Evolutionary conservation across 2,888 invertebrate species (phyloP), one percentile per base, ranked within the genome.

Genomic region (Macrosiphum euphorbiae): DNA sequence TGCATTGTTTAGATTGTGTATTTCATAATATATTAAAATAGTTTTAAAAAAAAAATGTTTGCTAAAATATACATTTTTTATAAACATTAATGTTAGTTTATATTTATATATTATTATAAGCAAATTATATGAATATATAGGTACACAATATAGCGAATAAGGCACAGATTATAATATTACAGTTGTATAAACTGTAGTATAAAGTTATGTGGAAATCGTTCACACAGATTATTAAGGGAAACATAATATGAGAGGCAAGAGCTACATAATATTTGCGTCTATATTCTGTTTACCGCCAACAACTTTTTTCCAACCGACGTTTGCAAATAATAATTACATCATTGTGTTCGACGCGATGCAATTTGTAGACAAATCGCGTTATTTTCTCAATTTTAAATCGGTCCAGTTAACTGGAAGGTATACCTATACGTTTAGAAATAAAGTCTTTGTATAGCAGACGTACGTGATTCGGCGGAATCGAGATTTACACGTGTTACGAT

Each of bases 401-500:
- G 2, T 78, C 20, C 78, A 78, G 35, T 78, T 78, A 35, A 78
- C 35, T 35, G 78, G 8, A 35, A 24, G 35, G 78, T 78, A 20
- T 5, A 78, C 35, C 78, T 78, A 8, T 78, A 8, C 35, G 8
- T 78, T 41, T 35, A 7, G 8, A 41, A 78, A 78, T 35, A 78
- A 78, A 78, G 35, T 78, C 35, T 78, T 35, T 78, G 35, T 78
- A 78, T 78, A 78, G 11, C 20, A 35, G 8, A 20, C 35, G 35
- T 35, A 67, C 89, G 47, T n/a, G 58, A n/a, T 26, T 58, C 26
- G 26, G 58, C 1, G 20, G 35, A 78, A 78, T 88, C 11, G 24
- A n/a, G 28, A 90, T 90, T 90, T 90, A 67, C 61, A 47, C 89
- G 89, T 41, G 26, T 61, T 41, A 78, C 20, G 61, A 41, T 11